Evolutionary conservation across 2,888 invertebrate species (phyloP), one percentile per base, ranked within the genome.

Genomic region (Bellardia pandia): DNA sequence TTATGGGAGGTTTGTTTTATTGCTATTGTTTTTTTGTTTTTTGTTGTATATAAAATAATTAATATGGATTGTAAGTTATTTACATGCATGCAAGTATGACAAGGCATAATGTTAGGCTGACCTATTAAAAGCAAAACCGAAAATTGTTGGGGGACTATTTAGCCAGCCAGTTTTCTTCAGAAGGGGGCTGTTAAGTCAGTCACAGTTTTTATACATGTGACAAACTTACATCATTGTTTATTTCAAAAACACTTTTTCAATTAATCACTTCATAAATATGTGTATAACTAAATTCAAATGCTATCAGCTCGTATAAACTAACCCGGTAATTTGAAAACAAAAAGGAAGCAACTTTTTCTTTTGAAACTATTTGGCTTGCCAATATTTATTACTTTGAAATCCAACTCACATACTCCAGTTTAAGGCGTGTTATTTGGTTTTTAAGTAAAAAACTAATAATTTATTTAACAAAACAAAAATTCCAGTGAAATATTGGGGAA

Each of bases 331-430:
- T 16, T 76, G 8, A 1, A 11, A 56, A 2, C 11, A 58, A 74
- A 42, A 30, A 23, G 23, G 2, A 16, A 5, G 6, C 48, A 62
- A 64, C 14, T 45, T 7, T 45, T 14, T 23, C 23, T 23, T 45
- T 68, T n/a, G 2, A 14, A 6, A 48, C 23, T 23, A 23, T 23
- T 5, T 51, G n/a, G 16, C 16, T 81, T 58, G 74, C 56, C 74
- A 66, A 74, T 74, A 37, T 66, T 56, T 78, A 66, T 42, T 23
- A 37, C 14, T 76, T 83, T 83, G 71, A 68, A 58, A 82, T 4
- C 45, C 83, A 71, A 45, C 14, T 23, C 83, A 71, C 76, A 83
- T 23, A 77, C 53, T 71, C 37, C 16, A 71, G 37, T 56, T 83
- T 33, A 77, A 83, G 76, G 76, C 69, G 82, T 48, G 75, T 42